A percentile compares a stretch with the other conserved stretches of the same genome.
These are phyloP conservation scores for Glandiceps talaboti DNA, from an alignment of 53 echinoderm and acorn worm genomes.

Conservation along the genomic window DNA sequence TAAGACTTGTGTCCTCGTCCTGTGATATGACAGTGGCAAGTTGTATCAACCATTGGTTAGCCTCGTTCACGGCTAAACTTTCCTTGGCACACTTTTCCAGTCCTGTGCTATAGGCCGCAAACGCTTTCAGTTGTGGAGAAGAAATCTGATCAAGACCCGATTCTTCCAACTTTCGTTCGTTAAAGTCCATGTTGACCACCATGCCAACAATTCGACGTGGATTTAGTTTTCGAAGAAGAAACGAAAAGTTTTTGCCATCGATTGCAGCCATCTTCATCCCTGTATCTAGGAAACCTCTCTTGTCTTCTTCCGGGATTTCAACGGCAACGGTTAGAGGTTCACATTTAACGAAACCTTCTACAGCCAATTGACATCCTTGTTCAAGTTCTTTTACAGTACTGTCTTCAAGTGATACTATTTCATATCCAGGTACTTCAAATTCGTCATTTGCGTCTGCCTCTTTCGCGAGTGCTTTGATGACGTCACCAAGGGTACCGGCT, in stretches of 20 bases:
- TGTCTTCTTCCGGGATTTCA: background rate
- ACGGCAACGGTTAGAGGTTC: background rate
- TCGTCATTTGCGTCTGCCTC: background rate
- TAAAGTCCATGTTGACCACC: background rate
- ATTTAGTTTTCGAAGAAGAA: background rate
- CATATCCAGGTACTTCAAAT: background rate
- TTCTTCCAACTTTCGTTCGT: background rate
- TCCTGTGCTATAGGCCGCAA: background rate
- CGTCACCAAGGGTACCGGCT: background rate
- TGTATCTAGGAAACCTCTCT: background rate
- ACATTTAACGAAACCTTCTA: background rate
- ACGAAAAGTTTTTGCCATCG: background rate
- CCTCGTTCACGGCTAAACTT: background rate
- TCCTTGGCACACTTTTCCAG: background rate
- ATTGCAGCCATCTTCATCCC: background rate
- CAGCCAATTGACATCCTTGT: background rate
- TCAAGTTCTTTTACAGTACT: background rate
- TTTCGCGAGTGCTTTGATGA: no score
- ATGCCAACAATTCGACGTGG: background rate
- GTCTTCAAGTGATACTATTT: background rate
- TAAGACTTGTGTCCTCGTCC: background rate
- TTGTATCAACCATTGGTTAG: background rate
- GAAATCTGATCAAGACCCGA: background rate
- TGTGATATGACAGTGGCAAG: background rate
- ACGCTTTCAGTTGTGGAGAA: background rate